Evolutionary conservation across 2,797 vertebrate genomes (phyloP).

Genomic region (Mergus octosetaceus): DNA sequence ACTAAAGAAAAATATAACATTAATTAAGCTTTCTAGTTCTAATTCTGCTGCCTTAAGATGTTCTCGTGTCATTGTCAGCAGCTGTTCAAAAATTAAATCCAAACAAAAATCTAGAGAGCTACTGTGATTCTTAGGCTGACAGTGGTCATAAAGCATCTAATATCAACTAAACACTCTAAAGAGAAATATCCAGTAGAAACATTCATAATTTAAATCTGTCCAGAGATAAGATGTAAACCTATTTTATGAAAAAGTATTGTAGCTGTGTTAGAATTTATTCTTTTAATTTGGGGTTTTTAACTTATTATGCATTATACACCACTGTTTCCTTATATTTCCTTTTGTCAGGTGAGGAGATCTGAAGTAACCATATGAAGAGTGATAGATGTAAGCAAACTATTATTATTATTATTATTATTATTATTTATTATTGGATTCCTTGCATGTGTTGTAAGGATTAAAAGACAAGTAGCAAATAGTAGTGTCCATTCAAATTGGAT

Average conservation of each 20-base stretch:
- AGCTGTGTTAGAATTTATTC: not conserved
- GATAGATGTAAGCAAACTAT: not conserved
- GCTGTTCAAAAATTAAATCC: not conserved
- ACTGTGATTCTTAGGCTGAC: not conserved
- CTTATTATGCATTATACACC: not conserved
- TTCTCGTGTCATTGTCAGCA: not conserved
- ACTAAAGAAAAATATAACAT: not conserved
- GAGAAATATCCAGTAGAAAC: not conserved
- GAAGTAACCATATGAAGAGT: not conserved
- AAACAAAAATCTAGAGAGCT: not conserved
- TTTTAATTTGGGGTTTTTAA: not conserved
- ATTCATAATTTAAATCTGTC: not conserved
- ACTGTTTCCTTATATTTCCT: not conserved
- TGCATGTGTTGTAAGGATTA: not conserved
- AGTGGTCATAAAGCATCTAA: not conserved
- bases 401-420: not conserved
- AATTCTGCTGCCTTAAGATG: not conserved
- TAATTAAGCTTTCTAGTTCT: not conserved
- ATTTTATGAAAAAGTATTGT: not conserved
- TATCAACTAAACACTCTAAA: not conserved
- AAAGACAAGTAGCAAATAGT: not conserved
- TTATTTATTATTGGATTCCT: not conserved
- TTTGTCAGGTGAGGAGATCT: not conserved
- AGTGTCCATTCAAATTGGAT: not conserved
- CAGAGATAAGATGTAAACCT: not conserved